Base-by-base conservation (phyloP, 1,140 invertebrate species). In the Drosophila lacertosa region DNA sequence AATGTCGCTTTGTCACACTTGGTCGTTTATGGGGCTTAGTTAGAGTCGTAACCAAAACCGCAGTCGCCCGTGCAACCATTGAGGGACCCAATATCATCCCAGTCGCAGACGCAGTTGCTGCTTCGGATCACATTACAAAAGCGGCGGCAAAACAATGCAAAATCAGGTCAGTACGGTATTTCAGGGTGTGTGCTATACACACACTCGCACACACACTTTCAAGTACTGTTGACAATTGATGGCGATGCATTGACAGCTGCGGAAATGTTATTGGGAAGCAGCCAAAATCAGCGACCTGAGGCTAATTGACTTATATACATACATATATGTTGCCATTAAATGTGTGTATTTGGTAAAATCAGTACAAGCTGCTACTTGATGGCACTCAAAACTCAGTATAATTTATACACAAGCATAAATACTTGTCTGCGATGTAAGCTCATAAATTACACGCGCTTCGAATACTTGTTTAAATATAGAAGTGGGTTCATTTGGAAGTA, bases 111-210 rank as follows among this genome's bases (percentile, higher is more conserved):
- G 10, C 33, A 51, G 20, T 33, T 40, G 51, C 22, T 10, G 26
- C 20, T 53, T 22, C 22, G 55, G 65, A 80, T 80, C 77, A 47
- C 71, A 80, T 80, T 76, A 80, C 77, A 53, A 40, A 39, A 40
- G 20, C 32, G 51, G 37, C 47, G 39, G 39, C 39, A 51, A 57
- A 68, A 60, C 70, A 76, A 33, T 78, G 79, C 75, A 64, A 84
- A 84, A 80, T 84, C 75, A 59, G 81, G 81, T 86, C 81, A 84
- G 80, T 84, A 84, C 81, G 81, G 81, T 84, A 86, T 84, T 84
- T 77, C 16, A 75, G 74, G 68, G 65, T 66, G 47, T 54, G 62
- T 44, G 47, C 39, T 22, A 57, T 13, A 45, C 10, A 64, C n/a
- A 13, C 11, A 45, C 13, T 11, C 15, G 29, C 26, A 33, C 10